Evolutionary conservation across 30 jellyfish, hydroid and myxozoan genomes (phyloP).

Genomic region (Chrysaora quinquecirrha): DNA sequence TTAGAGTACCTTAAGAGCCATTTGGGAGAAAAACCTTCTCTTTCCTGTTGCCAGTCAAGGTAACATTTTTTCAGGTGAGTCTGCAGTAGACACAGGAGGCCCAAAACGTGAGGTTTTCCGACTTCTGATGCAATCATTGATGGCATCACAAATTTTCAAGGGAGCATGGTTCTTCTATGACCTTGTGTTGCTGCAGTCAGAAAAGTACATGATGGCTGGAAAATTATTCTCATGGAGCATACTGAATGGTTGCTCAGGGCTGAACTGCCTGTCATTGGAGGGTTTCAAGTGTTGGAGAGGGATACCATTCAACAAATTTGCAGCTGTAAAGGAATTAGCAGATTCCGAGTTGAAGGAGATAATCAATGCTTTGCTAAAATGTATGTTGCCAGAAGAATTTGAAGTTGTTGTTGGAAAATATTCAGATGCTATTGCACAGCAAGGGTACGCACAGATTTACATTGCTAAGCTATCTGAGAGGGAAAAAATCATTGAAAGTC

Average conservation of each 20-base stretch:
- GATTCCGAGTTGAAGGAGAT: too few relatives aligned
- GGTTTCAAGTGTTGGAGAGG: not conserved
- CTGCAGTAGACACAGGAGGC: slow-evolving; percentile 24
- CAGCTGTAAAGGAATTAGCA: not conserved
- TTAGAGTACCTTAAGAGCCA: not conserved
- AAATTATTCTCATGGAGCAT: slow-evolving; percentile 6
- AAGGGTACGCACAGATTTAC: too few relatives aligned
- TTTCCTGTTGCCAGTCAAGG: not conserved
- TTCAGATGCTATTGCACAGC: too few relatives aligned
- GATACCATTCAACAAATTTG: not conserved
- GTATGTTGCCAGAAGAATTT: too few relatives aligned
- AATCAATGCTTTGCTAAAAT: too few relatives aligned
- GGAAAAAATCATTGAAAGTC: too few relatives aligned
- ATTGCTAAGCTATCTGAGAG: too few relatives aligned
- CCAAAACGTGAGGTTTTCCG: slow-evolving; percentile 2
- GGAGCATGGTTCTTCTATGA: slow-evolving; percentile 23
- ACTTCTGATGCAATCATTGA: not conserved
- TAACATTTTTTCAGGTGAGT: slow-evolving; percentile 14
- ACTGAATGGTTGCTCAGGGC: slow-evolving; percentile 5
- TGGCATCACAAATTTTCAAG: not conserved
- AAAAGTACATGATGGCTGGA: slow-evolving; percentile 1
- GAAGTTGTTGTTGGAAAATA: too few relatives aligned
- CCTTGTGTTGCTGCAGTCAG: not conserved
- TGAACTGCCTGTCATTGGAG: not conserved
- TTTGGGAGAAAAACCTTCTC: not conserved